phyloP scores from a whole-genome alignment of 2,113 vertebrate genomes.

The Podocnemis expansa region DNA sequence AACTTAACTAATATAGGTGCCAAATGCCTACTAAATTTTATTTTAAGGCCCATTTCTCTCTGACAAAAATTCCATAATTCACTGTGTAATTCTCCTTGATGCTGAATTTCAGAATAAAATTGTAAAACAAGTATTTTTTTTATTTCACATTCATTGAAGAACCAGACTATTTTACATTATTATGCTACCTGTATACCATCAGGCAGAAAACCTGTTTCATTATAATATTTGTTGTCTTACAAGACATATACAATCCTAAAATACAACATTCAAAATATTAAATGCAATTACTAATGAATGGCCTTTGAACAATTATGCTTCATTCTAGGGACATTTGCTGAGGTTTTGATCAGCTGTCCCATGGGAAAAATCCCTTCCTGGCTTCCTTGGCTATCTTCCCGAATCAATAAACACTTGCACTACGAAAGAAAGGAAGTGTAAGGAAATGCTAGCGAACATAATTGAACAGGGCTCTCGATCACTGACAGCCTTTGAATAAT shows the following conservation, averaged over 20 bases:
- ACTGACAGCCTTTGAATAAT: background rate
- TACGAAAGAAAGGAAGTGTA: background rate
- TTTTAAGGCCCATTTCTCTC: background rate
- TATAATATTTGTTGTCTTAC: background rate
- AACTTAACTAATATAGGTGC: too few relatives aligned
- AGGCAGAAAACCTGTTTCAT: background rate
- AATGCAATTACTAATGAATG: background rate
- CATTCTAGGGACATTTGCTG: background rate
- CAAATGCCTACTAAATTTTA: too few relatives aligned
- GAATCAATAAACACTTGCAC: background rate
- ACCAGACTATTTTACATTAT: background rate
- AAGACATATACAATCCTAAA: background rate
- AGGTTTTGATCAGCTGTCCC: background rate
- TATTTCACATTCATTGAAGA: background rate
- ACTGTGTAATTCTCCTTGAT: background rate
- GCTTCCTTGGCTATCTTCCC: background rate
- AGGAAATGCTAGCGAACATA: background rate
- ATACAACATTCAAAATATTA: background rate
- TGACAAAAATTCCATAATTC: background rate
- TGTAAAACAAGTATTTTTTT: background rate
- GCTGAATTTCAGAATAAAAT: background rate
- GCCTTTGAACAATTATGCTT: background rate
- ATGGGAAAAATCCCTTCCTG: background rate
- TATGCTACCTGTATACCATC: background rate
- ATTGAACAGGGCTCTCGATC: background rate